phyloP scores from a whole-genome alignment of 2,888 invertebrate genomes.

The Rotaria socialis region DNA sequence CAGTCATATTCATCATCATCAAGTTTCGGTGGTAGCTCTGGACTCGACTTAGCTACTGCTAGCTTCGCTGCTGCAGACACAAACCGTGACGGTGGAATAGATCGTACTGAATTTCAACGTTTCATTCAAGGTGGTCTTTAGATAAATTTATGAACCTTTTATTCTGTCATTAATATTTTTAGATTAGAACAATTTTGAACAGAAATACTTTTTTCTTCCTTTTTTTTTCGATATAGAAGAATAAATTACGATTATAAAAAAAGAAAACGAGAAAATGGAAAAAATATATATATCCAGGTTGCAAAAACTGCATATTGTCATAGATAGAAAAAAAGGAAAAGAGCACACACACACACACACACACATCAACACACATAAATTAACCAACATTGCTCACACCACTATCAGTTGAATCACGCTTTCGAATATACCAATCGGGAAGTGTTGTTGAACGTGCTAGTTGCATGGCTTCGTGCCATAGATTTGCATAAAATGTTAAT shows the following conservation, averaged over 20 bases:
- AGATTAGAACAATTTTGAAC: background rate
- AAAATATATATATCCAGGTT: background rate
- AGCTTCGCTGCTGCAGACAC: background rate
- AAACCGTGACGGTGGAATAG: background rate
- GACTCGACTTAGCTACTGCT: background rate
- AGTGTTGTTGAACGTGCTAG: background rate
- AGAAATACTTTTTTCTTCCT: background rate
- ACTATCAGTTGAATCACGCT: conserved; percentile 21
- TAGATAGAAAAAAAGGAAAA: background rate
- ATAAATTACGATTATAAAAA: background rate
- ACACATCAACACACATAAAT: background rate
- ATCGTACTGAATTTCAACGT: background rate
- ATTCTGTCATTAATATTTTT: background rate
- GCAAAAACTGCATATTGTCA: background rate
- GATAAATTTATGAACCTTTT: background rate
- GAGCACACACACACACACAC: too few relatives aligned
- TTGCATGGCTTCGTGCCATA: background rate
- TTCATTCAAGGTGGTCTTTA: background rate
- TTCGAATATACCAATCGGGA: conserved; percentile 9
- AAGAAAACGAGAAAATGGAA: background rate
- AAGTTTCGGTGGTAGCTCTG: background rate
- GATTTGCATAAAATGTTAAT: background rate
- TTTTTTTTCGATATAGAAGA: background rate
- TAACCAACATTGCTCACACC: conserved; percentile 6
- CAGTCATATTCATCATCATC: background rate